Conservation (phyloP, 2,888 invertebrate species). For the Drosophila eohydei region DNA sequence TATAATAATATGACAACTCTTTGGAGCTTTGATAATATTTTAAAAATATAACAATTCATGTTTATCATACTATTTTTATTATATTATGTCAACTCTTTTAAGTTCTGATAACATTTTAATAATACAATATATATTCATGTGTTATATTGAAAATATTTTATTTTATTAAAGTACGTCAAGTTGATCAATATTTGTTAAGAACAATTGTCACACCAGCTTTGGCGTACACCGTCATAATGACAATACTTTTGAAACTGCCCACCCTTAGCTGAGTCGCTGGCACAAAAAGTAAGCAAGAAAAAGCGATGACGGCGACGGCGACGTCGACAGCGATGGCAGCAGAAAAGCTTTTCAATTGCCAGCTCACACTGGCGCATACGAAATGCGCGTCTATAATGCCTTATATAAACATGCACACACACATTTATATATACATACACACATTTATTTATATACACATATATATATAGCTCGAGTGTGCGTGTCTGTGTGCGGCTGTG, state of each 20-base stretch:
- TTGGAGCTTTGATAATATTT: too few species aligned
- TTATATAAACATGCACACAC: constrained; percentile 68
- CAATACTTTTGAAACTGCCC: constrained; percentile 29
- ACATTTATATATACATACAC: constrained; percentile 11
- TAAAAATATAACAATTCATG: too few species aligned
- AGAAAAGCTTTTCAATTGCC: constrained; percentile 81
- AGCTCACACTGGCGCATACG: constrained; percentile 57
- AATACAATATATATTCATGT: too few species aligned
- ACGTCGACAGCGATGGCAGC: constrained; percentile 44
- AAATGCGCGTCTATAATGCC: constrained; percentile 79
- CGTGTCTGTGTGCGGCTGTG: constrained; percentile 35
- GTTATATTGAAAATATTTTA: too few species aligned
- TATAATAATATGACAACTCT: too few species aligned
- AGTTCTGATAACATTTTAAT: too few species aligned
- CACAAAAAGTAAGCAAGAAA: constrained; percentile 71
- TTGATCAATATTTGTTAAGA: background rate
- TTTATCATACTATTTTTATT: too few species aligned
- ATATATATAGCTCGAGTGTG: constrained; percentile 7
- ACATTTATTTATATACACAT: constrained; percentile 13
- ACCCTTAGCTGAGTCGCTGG: constrained; percentile 39
- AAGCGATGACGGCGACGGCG: constrained; percentile 33
- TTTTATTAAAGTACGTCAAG: background rate
- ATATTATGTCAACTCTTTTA: too few species aligned
- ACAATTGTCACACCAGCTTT: background rate
- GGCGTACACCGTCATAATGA: too few species aligned